Percentiles rank a stretch among this genome's conserved stretches.
Evolutionary conservation across 2,113 vertebrate genomes (phyloP).

Genomic region (Hassar affinis): DNA sequence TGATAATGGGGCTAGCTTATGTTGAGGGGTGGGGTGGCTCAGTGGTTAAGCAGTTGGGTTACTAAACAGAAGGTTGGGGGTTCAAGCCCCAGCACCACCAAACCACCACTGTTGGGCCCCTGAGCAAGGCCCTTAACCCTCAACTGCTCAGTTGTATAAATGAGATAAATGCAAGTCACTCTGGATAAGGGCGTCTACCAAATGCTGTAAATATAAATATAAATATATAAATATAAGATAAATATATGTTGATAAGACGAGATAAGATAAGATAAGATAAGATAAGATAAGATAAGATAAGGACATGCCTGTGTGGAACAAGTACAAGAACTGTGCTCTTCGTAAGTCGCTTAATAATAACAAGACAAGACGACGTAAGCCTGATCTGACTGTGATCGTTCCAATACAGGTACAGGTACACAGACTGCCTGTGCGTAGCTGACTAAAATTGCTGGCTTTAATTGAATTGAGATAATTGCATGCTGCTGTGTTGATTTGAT

Average conservation of each 20-base stretch:
- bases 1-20: background rate
- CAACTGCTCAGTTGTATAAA: too few species aligned
- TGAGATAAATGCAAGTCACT: too few species aligned
- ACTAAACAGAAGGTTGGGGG: too few species aligned
- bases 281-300: background rate
- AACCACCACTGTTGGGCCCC: too few species aligned
- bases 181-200: too few species aligned
- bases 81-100: too few species aligned
- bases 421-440: background rate
- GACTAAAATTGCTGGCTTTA: background rate
- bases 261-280: background rate
- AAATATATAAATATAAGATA: too few species aligned
- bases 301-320: background rate
- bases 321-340: background rate
- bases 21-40: too few species aligned
- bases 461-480: background rate
- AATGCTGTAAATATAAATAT: too few species aligned
- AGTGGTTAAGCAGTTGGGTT: too few species aligned
- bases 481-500: background rate
- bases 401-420: background rate
- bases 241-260: too few species aligned
- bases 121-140: too few species aligned
- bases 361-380: background rate
- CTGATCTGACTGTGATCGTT: background rate
- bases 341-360: background rate